Conservation (phyloP, 1,140 invertebrate genomes). For the Zelostemma sp. region DNA sequence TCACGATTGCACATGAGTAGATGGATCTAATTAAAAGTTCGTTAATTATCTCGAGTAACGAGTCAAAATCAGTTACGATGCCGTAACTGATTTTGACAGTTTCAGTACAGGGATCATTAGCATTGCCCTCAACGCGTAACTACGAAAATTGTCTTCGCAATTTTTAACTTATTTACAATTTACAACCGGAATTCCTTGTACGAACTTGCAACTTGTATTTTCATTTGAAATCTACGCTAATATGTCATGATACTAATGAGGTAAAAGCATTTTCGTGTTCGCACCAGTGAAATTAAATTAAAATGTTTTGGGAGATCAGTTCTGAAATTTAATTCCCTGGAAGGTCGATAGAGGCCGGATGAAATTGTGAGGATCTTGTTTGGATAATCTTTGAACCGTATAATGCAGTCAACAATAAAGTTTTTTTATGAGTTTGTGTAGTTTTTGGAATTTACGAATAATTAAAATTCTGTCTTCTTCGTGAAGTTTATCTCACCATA, state of each 20-base stretch:
- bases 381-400: too few relatives aligned
- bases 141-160: background rate
- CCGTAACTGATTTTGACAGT: background rate
- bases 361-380: too few relatives aligned
- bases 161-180: background rate
- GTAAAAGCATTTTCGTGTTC: background rate
- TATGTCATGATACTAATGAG: too few relatives aligned
- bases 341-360: too few relatives aligned
- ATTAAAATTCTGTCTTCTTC: too few relatives aligned
- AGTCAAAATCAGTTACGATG: background rate
- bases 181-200: background rate
- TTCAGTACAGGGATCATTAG: background rate
- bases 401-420: too few relatives aligned
- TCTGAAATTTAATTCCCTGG: background rate
- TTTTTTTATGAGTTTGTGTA: too few relatives aligned
- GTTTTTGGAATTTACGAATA: too few relatives aligned
- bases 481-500: too few relatives aligned
- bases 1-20: background rate
- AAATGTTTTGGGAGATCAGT: background rate
- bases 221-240: too few relatives aligned
- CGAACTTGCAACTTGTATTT: too few relatives aligned
- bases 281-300: background rate
- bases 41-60: conserved; percentile 3
- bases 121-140: background rate
- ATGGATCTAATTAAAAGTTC: conserved; percentile 10